These are phyloP conservation scores for Dicentrarchus labrax DNA, from an alignment of 2,113 vertebrate genomes.

Conservation along the genomic window DNA sequence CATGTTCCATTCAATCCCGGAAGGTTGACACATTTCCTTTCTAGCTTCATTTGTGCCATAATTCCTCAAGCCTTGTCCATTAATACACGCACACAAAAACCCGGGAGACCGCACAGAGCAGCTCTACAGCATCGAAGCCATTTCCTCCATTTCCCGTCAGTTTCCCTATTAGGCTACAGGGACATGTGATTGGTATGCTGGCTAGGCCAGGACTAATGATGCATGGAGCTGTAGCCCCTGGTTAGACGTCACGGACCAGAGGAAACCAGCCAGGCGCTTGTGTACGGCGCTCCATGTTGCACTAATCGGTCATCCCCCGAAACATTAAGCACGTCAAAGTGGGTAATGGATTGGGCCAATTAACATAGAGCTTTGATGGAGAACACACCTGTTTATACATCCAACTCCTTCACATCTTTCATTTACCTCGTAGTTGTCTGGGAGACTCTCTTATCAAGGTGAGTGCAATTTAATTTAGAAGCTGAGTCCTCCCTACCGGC, in stretches of 20 bases:
- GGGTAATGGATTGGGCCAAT: slow-evolving; percentile 73
- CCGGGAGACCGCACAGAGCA: slow-evolving; percentile 32
- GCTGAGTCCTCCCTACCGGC: slow-evolving; percentile 24
- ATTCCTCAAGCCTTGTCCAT: slow-evolving; percentile 59
- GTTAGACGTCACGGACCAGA: slow-evolving; percentile 69
- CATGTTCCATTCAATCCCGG: slow-evolving; percentile 27
- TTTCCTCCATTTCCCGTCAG: slow-evolving; percentile 60
- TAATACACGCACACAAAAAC: slow-evolving; percentile 45
- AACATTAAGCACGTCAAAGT: slow-evolving; percentile 72
- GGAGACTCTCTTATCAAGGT: slow-evolving; percentile 62
- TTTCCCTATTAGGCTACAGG: slow-evolving; percentile 60
- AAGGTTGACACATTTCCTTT: slow-evolving; percentile 53
- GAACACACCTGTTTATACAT: slow-evolving; percentile 67
- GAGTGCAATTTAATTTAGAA: slow-evolving; percentile 62
- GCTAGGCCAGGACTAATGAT: slow-evolving; percentile 70
- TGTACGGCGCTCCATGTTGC: slow-evolving; percentile 21
- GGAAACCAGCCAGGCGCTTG: slow-evolving; percentile 49
- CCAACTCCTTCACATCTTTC: slow-evolving; percentile 50
- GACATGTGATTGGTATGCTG: slow-evolving; percentile 71
- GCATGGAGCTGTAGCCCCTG: slow-evolving; percentile 69
- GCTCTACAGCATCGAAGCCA: slow-evolving; percentile 39
- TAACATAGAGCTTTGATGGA: slow-evolving; percentile 64
- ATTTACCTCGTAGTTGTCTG: slow-evolving; percentile 30
- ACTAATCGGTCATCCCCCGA: slow-evolving; percentile 73
- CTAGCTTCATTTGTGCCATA: slow-evolving; percentile 58